phyloP scores from a whole-genome alignment of 2,797 vertebrate genomes.

The Poliocrania exsul region DNA sequence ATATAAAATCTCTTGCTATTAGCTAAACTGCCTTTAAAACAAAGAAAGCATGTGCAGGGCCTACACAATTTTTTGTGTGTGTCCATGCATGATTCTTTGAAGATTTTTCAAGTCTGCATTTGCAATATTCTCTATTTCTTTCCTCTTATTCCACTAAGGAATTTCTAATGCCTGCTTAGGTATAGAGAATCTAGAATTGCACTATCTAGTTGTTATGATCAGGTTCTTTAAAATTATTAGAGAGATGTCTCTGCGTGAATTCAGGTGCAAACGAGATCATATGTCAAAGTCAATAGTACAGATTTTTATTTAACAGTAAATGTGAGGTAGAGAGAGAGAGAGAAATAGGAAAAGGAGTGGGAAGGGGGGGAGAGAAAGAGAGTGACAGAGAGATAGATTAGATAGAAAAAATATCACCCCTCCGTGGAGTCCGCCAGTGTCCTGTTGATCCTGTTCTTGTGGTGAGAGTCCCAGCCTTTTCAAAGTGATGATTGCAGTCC shows the following conservation, averaged over 20 bases:
- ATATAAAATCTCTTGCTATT: conserved; percentile 47
- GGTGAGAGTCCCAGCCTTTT: neutral
- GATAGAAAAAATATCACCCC: neutral
- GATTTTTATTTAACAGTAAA: neutral
- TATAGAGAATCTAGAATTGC: neutral
- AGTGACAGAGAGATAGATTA: neutral
- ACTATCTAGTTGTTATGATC: neutral
- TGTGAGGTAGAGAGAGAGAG: neutral
- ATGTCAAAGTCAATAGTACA: neutral
- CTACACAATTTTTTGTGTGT: neutral
- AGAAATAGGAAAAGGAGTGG: neutral
- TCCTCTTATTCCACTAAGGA: neutral
- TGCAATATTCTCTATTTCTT: neutral
- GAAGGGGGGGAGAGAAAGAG: too few species aligned
- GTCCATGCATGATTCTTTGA: neutral
- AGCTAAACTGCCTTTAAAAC: conserved; percentile 14
- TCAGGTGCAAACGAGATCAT: neutral
- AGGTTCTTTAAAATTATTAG: neutral
- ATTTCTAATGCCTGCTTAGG: neutral
- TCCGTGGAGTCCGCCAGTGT: neutral
- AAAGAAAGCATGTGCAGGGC: neutral
- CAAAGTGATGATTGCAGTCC: neutral
- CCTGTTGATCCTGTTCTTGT: neutral
- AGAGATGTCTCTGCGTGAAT: neutral
- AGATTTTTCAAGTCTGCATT: neutral